phyloP scores from a whole-genome alignment of 2,888 invertebrate species.

The Ophion slaviceki region DNA sequence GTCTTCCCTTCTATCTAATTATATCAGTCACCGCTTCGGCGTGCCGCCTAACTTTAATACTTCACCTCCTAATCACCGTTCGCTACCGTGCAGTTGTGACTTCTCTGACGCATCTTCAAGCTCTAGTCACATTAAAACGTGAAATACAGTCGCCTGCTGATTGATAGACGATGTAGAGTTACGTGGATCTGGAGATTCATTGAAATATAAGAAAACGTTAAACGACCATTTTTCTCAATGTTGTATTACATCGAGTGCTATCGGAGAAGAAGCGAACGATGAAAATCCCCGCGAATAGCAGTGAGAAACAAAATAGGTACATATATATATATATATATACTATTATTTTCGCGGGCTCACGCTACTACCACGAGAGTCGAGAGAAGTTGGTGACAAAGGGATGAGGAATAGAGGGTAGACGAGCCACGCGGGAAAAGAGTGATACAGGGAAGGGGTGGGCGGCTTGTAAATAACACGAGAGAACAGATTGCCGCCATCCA shows the following conservation, averaged over 20 bases:
- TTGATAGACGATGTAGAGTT: neutral
- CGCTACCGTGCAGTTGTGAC: neutral
- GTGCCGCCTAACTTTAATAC: neutral
- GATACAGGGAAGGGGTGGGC: slow-evolving; percentile 12
- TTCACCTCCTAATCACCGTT: neutral
- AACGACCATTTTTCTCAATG: slow-evolving; percentile 21
- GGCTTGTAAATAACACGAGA: slow-evolving; percentile 47
- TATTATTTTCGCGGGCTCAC: slow-evolving; percentile 7
- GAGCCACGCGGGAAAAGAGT: slow-evolving; percentile 23
- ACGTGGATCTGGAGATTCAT: neutral
- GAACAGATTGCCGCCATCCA: slow-evolving; percentile 20
- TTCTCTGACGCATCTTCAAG: neutral
- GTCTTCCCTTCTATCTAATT: neutral
- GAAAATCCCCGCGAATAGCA: slow-evolving; percentile 3
- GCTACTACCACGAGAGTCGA: neutral
- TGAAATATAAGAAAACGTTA: slow-evolving; percentile 1
- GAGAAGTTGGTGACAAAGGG: slow-evolving; percentile 29
- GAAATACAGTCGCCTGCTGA: neutral
- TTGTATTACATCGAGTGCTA: slow-evolving; percentile 4
- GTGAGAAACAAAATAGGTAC: slow-evolving; percentile 5
- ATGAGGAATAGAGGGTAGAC: slow-evolving; percentile 4
- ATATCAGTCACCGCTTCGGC: neutral
- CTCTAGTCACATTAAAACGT: neutral
- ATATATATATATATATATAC: neutral
- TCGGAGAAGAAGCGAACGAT: slow-evolving; percentile 13